Evolutionary conservation across 2,888 invertebrate genomes (phyloP), one percentile per base, ranked within the genome.

Genomic region (Mechanitis messenoides): DNA sequence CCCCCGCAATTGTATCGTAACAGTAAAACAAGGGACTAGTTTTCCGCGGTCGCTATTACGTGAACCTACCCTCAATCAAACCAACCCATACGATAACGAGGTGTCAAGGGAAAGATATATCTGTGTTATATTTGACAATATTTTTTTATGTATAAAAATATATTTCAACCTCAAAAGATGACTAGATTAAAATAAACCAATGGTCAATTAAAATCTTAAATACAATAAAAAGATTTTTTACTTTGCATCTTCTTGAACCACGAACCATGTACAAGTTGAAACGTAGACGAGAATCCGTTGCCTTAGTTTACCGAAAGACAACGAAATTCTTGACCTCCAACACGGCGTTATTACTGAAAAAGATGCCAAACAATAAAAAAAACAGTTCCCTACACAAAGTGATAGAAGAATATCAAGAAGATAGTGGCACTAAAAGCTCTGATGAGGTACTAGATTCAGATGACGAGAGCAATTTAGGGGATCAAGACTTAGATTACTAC

Each of bases 401-500:
- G 42, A 69, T 78, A 3, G 80, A 83, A 67, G 79, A 81, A 54
- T 72, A 68, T 50, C 69, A 79, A 54, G 70, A 71, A 28, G 63
- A 63, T 42, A 64, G 64, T 5, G 70, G 71, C 11, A 58, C 53
- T 6, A 68, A 67, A n/a, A 72, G 71, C 53, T 54, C 65, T 20
- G 62, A 70, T 3, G 59, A 64, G 2, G 71, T 68, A 38, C 64
- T 65, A 33, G 69, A 72, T 0, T 71, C 72, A 9, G 73, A 79
- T 45, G 78, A 81, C 7, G 77, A 76, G 35, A 74, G 77, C 42
- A 81, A 87, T 68, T 72, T 81, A 20, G 88, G 85, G 0, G 85
- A 84, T 68, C 77, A 81, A 72, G 90, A 90, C 38, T 73, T 89
- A 28, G 90, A 89, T 69, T 88, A 83, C 68, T 89, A 88, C 64